Conservation (phyloP, 2,113 vertebrate genomes). For the Geococcyx californianus region DNA sequence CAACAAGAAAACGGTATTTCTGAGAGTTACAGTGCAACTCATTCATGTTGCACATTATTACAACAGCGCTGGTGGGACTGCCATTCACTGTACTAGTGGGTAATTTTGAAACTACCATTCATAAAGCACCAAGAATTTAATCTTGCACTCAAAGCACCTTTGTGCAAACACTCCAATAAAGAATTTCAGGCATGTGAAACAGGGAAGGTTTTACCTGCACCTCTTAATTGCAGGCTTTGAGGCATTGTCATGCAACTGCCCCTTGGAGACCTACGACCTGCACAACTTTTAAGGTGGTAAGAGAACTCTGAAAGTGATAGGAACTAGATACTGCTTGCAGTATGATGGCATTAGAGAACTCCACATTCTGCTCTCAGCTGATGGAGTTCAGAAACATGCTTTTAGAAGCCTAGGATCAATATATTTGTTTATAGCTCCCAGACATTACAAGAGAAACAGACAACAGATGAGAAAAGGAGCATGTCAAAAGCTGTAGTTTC, state of each 20-base stretch:
- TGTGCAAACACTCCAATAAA: background rate
- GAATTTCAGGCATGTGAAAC: background rate
- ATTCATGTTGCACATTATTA: rapidly evolving
- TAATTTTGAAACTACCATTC: background rate
- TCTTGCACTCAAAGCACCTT: background rate
- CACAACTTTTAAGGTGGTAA: background rate
- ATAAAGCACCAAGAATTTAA: background rate
- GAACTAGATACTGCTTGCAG: background rate
- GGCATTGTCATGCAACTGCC: background rate
- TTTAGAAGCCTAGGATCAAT: background rate
- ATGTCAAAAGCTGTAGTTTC: background rate
- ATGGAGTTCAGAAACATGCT: background rate
- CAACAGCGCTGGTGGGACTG: background rate
- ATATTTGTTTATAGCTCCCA: background rate
- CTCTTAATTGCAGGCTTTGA: background rate
- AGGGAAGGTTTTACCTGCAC: background rate
- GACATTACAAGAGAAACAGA: background rate
- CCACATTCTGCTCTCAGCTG: background rate
- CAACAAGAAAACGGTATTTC: background rate
- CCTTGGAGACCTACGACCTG: background rate
- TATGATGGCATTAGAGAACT: background rate
- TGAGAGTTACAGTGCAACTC: background rate
- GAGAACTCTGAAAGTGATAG: background rate
- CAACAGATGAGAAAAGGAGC: background rate
- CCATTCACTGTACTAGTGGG: background rate